A percentile compares a stretch with the other conserved stretches of the same genome.
phyloP scores from a whole-genome alignment of 1,140 invertebrate genomes.

The Dinothrombium tinctorium region DNA sequence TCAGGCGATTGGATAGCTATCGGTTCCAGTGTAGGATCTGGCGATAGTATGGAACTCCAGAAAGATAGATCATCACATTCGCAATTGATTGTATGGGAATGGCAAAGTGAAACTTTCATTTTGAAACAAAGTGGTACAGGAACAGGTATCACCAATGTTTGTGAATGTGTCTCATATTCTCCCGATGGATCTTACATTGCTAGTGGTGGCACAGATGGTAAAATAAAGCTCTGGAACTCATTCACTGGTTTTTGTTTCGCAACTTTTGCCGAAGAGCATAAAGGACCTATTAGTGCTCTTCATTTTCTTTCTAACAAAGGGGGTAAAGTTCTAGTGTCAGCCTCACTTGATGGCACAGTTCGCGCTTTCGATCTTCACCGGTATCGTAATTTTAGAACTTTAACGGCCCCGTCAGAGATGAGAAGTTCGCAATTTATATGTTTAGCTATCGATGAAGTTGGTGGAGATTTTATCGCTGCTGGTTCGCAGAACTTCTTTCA shows the following conservation, averaged over 20 bases:
- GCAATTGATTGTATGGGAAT: slow-evolving; percentile 90
- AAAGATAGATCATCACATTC: slow-evolving; percentile 4
- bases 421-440: slow-evolving; percentile 75
- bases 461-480: slow-evolving; percentile 72
- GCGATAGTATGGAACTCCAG: slow-evolving; percentile 18
- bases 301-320: slow-evolving; percentile 48
- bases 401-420: slow-evolving; percentile 42
- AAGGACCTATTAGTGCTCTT: slow-evolving; percentile 47
- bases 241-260: slow-evolving; percentile 74
- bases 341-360: slow-evolving; percentile 81
- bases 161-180: slow-evolving; percentile 67
- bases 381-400: slow-evolving; percentile 89
- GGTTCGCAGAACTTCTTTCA: slow-evolving; percentile 82
- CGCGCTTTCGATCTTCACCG: slow-evolving; percentile 74
- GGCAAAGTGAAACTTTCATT: slow-evolving; percentile 95
- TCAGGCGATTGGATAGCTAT: slow-evolving; percentile 86
- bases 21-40: slow-evolving; percentile 37
- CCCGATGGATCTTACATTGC: slow-evolving; percentile 68
- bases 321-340: slow-evolving; percentile 69
- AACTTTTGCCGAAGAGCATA: slow-evolving; percentile 67
- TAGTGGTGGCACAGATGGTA: slow-evolving; percentile 82
- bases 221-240: slow-evolving; percentile 88
- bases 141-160: slow-evolving; percentile 31
- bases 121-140: slow-evolving; percentile 91
- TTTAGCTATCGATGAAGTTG: slow-evolving; percentile 50